Evolutionary conservation across 1,140 invertebrate species (phyloP).

Genomic region (Catajapyx aquilonaris): DNA sequence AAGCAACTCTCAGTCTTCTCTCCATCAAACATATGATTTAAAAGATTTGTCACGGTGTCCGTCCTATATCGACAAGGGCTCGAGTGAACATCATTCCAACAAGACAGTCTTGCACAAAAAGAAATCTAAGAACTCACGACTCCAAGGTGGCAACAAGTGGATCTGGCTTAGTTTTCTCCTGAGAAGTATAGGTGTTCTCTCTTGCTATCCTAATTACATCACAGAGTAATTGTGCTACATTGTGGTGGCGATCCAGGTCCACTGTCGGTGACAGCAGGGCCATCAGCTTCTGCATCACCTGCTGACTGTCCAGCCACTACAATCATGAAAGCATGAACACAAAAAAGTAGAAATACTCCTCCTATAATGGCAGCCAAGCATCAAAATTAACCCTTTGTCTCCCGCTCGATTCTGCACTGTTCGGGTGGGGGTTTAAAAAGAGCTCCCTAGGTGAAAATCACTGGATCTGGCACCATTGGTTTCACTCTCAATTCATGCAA

Average conservation of each 20-base stretch:
- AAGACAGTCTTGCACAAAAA: no score
- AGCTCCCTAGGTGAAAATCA: no score
- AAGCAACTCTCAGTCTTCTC: conserved; percentile 48
- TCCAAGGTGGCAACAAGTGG: conserved; percentile 43
- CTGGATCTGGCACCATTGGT: no score
- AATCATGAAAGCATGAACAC: conserved; percentile 19
- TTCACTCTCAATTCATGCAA: no score
- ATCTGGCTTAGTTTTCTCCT: conserved; percentile 35
- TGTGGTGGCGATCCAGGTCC: conserved; percentile 50
- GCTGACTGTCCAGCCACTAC: conserved; percentile 76
- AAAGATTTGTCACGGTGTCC: conserved; percentile 38
- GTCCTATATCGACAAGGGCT: no score
- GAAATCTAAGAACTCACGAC: conserved; percentile 48
- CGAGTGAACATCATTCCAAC: no score
- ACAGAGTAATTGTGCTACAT: conserved; percentile 59
- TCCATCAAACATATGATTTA: conserved; percentile 45
- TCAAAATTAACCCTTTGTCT: no score
- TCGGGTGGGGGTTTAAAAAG: no score
- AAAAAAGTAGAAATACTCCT: conserved; percentile 7
- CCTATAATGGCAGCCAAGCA: not conserved
- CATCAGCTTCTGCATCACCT: conserved; percentile 62
- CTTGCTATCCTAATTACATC: conserved; percentile 51
- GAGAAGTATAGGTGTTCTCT: conserved; percentile 31
- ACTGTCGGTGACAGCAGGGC: conserved; percentile 50
- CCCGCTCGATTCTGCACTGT: no score